phyloP scores from a whole-genome alignment of 2,888 invertebrate genomes.

The Minunthozetes semirufus region DNA sequence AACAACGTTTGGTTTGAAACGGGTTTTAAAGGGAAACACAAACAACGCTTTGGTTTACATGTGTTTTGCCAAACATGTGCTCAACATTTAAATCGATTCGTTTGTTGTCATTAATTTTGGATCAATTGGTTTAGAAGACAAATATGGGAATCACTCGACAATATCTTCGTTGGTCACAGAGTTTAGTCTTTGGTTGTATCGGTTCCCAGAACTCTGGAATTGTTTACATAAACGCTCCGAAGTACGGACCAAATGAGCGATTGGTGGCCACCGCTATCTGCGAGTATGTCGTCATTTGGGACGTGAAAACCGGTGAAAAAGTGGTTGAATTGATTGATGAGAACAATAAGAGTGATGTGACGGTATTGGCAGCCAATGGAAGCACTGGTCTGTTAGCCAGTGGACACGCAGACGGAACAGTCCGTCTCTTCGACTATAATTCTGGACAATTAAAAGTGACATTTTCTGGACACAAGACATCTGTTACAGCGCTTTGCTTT shows the following conservation, averaged over 20 bases:
- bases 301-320: slow-evolving; percentile 75
- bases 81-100: neutral
- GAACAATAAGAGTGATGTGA: neutral
- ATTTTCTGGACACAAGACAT: slow-evolving; percentile 73
- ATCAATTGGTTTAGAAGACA: neutral
- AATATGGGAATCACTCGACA: slow-evolving; percentile 92
- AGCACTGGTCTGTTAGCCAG: slow-evolving; percentile 60
- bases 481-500: slow-evolving; percentile 73
- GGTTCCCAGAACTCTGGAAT: slow-evolving; percentile 65
- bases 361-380: slow-evolving; percentile 8
- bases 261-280: slow-evolving; percentile 85
- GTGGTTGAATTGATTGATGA: slow-evolving; percentile 48
- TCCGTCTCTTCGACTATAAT: slow-evolving; percentile 69
- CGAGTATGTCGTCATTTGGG: slow-evolving; percentile 91
- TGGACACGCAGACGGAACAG: slow-evolving; percentile 81
- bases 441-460: slow-evolving; percentile 63
- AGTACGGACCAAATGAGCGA: slow-evolving; percentile 57
- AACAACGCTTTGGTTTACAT: neutral
- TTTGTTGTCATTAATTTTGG: neutral
- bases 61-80: neutral
- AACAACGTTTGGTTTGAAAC: neutral
- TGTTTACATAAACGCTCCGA: slow-evolving; percentile 56
- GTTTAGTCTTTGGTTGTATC: slow-evolving; percentile 80
- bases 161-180: slow-evolving; percentile 78
- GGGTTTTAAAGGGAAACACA: neutral